Percentiles rank a stretch among this genome's conserved stretches.
Conservation (phyloP, 2,113 vertebrate genomes). For the Gnathonemus longibarbis region DNA sequence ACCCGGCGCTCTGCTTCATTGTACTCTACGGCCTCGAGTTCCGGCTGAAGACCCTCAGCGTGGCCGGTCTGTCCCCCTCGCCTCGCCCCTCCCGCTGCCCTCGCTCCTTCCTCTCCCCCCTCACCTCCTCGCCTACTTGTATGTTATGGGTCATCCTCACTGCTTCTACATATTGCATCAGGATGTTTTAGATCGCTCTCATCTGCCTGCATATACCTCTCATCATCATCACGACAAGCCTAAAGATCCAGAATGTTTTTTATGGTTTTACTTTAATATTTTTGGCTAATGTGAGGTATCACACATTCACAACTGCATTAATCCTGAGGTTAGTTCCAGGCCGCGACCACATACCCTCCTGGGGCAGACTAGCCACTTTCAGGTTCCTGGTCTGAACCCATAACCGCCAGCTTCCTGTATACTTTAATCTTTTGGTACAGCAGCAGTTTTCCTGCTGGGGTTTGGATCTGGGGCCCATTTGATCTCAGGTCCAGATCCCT, state of each 20-base stretch:
- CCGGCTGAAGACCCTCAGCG: conserved; percentile 69
- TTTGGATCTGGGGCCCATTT: background rate
- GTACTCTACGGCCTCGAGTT: conserved; percentile 77
- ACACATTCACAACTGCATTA: background rate
- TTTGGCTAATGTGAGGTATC: background rate
- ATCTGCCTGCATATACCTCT: background rate
- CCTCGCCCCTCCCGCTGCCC: background rate
- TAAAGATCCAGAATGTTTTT: background rate
- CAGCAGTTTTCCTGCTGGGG: too few species aligned
- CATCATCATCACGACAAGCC: background rate
- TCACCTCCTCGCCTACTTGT: background rate
- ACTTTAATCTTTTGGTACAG: background rate
- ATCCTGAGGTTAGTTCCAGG: background rate
- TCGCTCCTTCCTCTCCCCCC: background rate
- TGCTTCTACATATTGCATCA: background rate
- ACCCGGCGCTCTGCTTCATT: conserved; percentile 72
- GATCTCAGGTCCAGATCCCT: background rate
- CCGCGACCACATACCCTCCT: background rate
- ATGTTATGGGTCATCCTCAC: background rate
- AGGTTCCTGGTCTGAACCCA: background rate
- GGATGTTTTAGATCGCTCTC: background rate
- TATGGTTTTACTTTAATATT: background rate
- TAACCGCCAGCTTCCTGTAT: background rate
- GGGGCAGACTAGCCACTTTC: background rate
- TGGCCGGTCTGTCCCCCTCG: conserved; percentile 58